Evolutionary conservation across 37 sponge, comb jelly and placozoan species (phyloP).

Genomic region (Chondrilla cf. caribensis): DNA sequence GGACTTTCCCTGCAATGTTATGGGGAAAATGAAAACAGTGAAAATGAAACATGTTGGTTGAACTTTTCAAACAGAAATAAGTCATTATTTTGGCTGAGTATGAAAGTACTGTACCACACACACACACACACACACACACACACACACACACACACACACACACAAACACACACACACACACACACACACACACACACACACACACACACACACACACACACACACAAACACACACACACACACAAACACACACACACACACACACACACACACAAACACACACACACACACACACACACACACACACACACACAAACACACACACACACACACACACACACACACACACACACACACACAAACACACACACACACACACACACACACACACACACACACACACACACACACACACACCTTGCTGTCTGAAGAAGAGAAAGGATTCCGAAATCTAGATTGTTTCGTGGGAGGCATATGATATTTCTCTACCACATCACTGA

Average conservation of each 20-base stretch:
- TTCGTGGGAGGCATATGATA: too few relatives aligned
- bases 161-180: neutral
- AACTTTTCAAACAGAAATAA: neutral
- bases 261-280: neutral
- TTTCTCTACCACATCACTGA: too few relatives aligned
- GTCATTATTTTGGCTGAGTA: too few relatives aligned
- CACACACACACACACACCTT: constrained; percentile 26
- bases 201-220: too few relatives aligned
- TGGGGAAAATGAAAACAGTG: neutral
- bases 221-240: neutral
- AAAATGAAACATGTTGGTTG: neutral
- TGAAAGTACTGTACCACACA: neutral
- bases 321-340: neutral
- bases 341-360: neutral
- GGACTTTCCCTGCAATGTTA: neutral
- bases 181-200: neutral
- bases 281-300: neutral
- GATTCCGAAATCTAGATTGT: too few relatives aligned
- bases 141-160: neutral
- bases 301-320: constrained; percentile 1
- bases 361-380: constrained; percentile 13
- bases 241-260: too few relatives aligned
- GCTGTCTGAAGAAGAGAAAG: neutral
- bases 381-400: constrained; percentile 13
- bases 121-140: neutral